phyloP scores from a whole-genome alignment of 2,797 vertebrate genomes.

The Okamejei kenojei region DNA sequence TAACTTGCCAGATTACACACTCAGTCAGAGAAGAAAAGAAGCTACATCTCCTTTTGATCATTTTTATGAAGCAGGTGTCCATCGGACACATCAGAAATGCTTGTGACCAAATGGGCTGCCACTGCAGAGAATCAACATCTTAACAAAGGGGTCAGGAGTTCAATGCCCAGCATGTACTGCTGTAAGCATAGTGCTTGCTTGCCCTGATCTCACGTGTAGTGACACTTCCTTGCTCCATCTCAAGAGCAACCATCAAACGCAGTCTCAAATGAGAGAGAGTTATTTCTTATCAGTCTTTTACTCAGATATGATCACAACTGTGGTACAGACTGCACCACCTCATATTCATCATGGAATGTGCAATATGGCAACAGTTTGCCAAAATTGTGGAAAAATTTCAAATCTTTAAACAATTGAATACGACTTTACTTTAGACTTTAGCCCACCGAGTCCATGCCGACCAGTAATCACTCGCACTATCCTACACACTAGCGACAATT shows the following conservation, averaged over 20 bases:
- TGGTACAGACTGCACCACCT: neutral
- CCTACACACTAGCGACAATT: too few species aligned
- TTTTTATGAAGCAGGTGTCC: neutral
- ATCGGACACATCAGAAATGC: neutral
- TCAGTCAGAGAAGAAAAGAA: neutral
- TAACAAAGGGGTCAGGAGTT: neutral
- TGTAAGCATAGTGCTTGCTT: neutral
- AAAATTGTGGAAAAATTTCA: neutral
- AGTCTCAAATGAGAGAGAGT: neutral
- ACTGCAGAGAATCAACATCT: neutral
- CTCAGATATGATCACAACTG: neutral
- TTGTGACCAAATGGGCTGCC: neutral
- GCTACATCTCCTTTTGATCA: neutral
- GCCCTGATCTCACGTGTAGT: neutral
- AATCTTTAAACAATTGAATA: neutral
- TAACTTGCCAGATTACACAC: neutral
- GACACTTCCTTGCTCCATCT: neutral
- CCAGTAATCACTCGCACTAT: too few species aligned
- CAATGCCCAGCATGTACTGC: neutral
- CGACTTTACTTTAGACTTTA: neutral
- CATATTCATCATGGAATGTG: neutral
- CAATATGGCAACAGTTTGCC: neutral
- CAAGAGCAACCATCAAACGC: neutral
- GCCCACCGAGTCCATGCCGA: too few species aligned
- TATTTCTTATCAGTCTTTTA: neutral